Conservation (phyloP, 2,888 invertebrate species). For the Cremastinae sp. region DNA sequence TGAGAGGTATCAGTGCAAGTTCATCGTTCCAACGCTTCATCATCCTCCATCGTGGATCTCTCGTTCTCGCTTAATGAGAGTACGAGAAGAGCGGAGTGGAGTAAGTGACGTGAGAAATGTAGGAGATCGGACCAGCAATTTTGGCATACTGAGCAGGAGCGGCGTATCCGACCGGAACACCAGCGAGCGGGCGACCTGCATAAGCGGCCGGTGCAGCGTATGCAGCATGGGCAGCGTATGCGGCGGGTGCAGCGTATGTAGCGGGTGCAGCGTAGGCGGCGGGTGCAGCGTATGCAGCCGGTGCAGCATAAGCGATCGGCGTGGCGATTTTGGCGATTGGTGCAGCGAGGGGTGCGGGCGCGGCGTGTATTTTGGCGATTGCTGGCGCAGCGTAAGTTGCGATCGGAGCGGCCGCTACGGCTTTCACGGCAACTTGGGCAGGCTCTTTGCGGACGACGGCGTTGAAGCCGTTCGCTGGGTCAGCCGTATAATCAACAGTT, state of each 20-base stretch:
- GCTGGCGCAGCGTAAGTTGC: conserved; percentile 64
- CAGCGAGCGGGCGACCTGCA: neutral
- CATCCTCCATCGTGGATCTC: neutral
- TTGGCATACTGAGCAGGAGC: conserved; percentile 77
- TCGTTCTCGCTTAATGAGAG: conserved; percentile 56
- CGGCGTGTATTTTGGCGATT: conserved; percentile 48
- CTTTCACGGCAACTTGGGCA: conserved; percentile 64
- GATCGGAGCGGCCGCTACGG: conserved; percentile 70
- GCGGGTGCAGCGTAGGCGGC: conserved; percentile 42
- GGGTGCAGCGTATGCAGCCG: conserved; percentile 83
- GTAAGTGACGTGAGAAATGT: conserved; percentile 65
- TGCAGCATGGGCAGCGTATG: conserved; percentile 36
- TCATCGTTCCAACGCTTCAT: conserved; percentile 41
- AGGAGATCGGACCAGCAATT: conserved; percentile 59
- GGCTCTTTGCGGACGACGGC: conserved; percentile 71
- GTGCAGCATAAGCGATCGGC: conserved; percentile 83
- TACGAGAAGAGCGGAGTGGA: conserved; percentile 66
- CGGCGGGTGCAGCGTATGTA: conserved; percentile 39
- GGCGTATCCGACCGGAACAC: conserved; percentile 62
- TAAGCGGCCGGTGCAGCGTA: conserved; percentile 38
- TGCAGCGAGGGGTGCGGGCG: conserved; percentile 72
- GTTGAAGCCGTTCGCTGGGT: conserved; percentile 70
- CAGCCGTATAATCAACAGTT: conserved; percentile 70
- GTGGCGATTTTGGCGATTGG: conserved; percentile 81
- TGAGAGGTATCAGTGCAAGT: conserved; percentile 51